These are phyloP conservation scores for Lamellibrachia satsuma DNA, from an alignment of 2,888 invertebrate species.

Conservation along the genomic window DNA sequence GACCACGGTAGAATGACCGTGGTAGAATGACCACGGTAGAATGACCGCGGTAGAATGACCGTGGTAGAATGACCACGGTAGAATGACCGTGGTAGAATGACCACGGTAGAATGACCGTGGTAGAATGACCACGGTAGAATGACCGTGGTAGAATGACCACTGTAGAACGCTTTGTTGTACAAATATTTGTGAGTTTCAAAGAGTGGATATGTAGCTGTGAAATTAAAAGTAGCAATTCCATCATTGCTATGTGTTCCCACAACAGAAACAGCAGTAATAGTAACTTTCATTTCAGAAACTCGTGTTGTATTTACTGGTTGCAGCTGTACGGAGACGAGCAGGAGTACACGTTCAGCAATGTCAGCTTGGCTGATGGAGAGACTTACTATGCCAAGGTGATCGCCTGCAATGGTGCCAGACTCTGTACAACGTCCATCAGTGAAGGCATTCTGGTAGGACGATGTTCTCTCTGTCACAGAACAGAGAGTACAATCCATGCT, in stretches of 20 bases:
- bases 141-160: not conserved
- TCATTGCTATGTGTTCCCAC: not conserved
- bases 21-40: not conserved
- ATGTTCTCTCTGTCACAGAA: not conserved
- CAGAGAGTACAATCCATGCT: no score
- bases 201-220: not conserved
- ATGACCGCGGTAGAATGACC: not conserved
- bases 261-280: not conserved
- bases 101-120: not conserved
- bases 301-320: not conserved
- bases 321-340: not conserved
- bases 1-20: not conserved
- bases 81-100: not conserved
- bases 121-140: not conserved
- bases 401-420: not conserved
- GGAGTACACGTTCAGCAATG: constrained; percentile 20
- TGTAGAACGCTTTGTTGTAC: not conserved
- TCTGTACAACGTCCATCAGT: constrained; percentile 14
- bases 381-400: not conserved
- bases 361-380: constrained; percentile 23
- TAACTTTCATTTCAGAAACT: not conserved
- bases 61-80: not conserved
- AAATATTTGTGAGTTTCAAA: not conserved
- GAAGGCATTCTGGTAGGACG: not conserved
- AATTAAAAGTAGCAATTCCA: not conserved